A percentile compares a stretch with the other conserved stretches of the same genome.
Conservation (phyloP, 1,140 invertebrate genomes). For the Scaptomyza graminum region DNA sequence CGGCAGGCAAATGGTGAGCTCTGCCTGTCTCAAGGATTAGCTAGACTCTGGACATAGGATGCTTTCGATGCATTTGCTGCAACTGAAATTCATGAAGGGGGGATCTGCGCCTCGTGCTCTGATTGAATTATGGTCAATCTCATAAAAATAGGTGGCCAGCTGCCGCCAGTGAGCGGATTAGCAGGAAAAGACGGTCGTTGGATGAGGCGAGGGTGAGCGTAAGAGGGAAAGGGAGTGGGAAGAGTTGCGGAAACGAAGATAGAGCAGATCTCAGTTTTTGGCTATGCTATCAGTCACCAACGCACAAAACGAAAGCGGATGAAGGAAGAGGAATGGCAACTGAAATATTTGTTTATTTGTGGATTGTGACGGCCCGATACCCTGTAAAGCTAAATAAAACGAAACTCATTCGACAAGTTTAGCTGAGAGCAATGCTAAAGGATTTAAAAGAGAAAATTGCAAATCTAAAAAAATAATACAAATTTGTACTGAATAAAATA, state of each 20-base stretch:
- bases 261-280: constrained; percentile 25
- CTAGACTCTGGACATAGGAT: too few species aligned
- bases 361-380: neutral
- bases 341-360: neutral
- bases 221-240: neutral
- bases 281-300: constrained; percentile 44
- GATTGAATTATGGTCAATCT: constrained; percentile 69
- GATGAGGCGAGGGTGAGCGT: too few species aligned
- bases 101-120: constrained; percentile 52
- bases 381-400: neutral
- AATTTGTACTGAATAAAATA: too few species aligned
- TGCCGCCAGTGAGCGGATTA: constrained; percentile 29
- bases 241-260: constrained; percentile 8
- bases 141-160: constrained; percentile 41
- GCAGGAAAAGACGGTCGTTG: too few species aligned
- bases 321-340: neutral
- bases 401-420: too few species aligned
- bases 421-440: too few species aligned
- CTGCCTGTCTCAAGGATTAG: neutral
- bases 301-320: constrained; percentile 20
- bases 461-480: too few species aligned
- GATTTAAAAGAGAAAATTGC: too few species aligned
- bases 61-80: neutral
- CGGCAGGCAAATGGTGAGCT: neutral
- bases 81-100: constrained; percentile 50